Evolutionary conservation across 2,113 vertebrate species (phyloP).

Genomic region (Cyphomyrus discorhynchus): DNA sequence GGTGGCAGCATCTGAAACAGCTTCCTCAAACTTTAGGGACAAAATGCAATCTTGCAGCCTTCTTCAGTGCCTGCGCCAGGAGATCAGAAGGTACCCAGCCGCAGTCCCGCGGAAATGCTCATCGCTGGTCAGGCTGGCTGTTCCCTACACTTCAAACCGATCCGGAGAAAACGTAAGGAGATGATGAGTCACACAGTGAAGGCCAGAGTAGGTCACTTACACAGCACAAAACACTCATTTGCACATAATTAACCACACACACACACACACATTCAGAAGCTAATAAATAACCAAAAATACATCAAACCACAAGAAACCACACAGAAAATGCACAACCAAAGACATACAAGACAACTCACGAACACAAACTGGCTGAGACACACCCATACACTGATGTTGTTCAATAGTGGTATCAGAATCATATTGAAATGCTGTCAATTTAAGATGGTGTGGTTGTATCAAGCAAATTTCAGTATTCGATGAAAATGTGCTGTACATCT

Average conservation of each 20-base stretch:
- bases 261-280: not conserved
- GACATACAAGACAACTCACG: not conserved
- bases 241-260: not conserved
- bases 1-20: not conserved
- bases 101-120: not conserved
- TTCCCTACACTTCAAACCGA: not conserved
- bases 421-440: not conserved
- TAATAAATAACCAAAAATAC: not conserved
- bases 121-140: not conserved
- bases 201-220: not conserved
- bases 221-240: not conserved
- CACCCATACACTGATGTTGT: not conserved
- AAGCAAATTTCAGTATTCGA: not conserved
- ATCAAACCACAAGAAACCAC: not conserved
- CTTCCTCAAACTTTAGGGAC: not conserved
- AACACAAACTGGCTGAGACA: not conserved
- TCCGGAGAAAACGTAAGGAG: not conserved
- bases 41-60: not conserved
- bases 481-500: not conserved
- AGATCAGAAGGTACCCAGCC: not conserved
- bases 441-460: not conserved
- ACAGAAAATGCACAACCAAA: not conserved
- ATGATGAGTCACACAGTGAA: not conserved
- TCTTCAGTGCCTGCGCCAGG: not conserved
- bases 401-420: not conserved